A percentile compares a stretch with the other conserved stretches of the same genome.
Evolutionary conservation across 2,113 vertebrate genomes (phyloP).

Genomic region (Scortum barcoo): DNA sequence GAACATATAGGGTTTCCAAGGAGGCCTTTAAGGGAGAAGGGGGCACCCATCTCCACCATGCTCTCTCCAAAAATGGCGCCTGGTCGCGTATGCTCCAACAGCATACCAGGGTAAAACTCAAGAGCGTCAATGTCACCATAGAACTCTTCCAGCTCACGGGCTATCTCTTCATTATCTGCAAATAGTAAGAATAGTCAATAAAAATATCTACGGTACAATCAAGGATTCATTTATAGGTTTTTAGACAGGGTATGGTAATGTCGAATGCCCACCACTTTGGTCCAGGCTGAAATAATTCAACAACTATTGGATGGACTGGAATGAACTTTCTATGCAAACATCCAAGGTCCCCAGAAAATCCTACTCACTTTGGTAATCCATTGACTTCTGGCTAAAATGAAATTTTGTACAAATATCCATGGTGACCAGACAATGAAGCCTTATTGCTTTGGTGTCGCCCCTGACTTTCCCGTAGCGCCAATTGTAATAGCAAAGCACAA

Average conservation of each 20-base stretch:
- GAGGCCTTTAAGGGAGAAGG: slow-evolving; percentile 97
- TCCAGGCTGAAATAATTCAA: too few relatives aligned
- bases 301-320: background rate
- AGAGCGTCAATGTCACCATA: slow-evolving; percentile 94
- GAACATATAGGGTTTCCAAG: slow-evolving; percentile 97
- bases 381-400: too few relatives aligned
- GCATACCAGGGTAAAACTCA: slow-evolving; percentile 92
- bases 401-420: too few relatives aligned
- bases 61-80: slow-evolving; percentile 94
- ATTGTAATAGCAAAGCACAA: background rate
- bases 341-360: too few relatives aligned
- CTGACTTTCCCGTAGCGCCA: too few relatives aligned
- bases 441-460: too few relatives aligned
- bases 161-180: slow-evolving; percentile 89
- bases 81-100: slow-evolving; percentile 90
- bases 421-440: too few relatives aligned
- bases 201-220: background rate
- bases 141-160: slow-evolving; percentile 87
- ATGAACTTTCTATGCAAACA: too few relatives aligned
- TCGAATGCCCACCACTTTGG: too few relatives aligned
- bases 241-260: background rate
- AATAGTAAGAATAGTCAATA: slow-evolving; percentile 14
- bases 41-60: slow-evolving; percentile 97
- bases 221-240: background rate
- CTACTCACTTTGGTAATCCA: too few relatives aligned